Base-by-base conservation (phyloP, 2,888 invertebrate species). In the Drosophila austrosaltans region DNA sequence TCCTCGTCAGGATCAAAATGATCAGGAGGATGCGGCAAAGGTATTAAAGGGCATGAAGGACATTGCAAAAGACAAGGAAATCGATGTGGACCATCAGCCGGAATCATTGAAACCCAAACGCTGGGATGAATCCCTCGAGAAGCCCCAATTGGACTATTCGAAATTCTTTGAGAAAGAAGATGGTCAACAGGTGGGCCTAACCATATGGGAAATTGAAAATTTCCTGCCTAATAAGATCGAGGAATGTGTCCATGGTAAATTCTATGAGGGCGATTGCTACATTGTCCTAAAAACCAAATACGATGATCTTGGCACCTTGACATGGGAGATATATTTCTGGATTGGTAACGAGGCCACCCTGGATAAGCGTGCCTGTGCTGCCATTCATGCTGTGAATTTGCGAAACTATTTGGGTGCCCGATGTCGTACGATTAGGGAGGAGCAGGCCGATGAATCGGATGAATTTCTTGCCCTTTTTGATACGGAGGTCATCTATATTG, bases 171-270 rank as follows among this genome's bases (percentile, higher is more conserved):
- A 97, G 87, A 97, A 97, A 79, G 98, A 97, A 83, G 97, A 98
- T 0, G 99, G 99, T 0, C 98, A 98, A 91, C 94, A 96, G 63
- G 96, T 98, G 0, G 98, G 99, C 2, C 90, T 99, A 39, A 96
- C 97, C 30, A 96, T 99, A 72, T 99, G 99, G 99, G 99, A 99
- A 93, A 99, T 99, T 74, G 99, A 99, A 92, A 99, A 99, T 93
- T 99, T 99, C 92, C 93, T 99, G 76, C 99, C 99, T 0, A 98
- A 98, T 90, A 96, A 96, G 87, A 96, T 99, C 53, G 97, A 97
- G 63, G 97, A 97, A 94, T 98, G 96, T 5, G 96, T 98, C 0
- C 97, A 98, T 91, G 99, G 99, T 2, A 99, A 99, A 92, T 99
- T 99, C 93, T 99, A 99, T 91, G 98, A 99, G 93, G 99, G 97